Evolutionary conservation across 2,888 invertebrate species (phyloP).

Genomic region (Macaria notata): DNA sequence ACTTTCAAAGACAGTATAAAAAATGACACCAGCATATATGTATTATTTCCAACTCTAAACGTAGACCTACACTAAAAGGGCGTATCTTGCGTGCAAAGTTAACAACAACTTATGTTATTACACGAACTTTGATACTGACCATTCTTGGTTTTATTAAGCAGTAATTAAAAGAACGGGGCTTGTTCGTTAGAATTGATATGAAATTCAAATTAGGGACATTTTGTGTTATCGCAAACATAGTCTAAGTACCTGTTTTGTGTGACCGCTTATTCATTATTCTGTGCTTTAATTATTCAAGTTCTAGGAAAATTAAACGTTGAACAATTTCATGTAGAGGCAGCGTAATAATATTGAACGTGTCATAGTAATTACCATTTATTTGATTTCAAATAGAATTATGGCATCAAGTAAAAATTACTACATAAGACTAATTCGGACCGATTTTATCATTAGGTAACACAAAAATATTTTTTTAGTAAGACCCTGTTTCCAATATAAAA

Average conservation of each 20-base stretch:
- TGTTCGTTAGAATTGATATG: conserved; percentile 21
- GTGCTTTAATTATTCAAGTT: conserved; percentile 7
- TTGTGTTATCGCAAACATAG: conserved; percentile 12
- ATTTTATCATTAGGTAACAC: too few relatives aligned
- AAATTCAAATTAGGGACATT: conserved; percentile 21
- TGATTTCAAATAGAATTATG: too few relatives aligned
- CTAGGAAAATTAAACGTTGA: background rate
- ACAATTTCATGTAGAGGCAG: too few relatives aligned
- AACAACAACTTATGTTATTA: conserved; percentile 49
- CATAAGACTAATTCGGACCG: too few relatives aligned
- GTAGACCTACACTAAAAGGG: conserved; percentile 9
- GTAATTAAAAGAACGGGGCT: conserved; percentile 21
- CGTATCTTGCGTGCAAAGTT: conserved; percentile 47
- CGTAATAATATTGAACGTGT: too few relatives aligned
- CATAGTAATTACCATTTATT: too few relatives aligned
- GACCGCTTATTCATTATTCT: conserved; percentile 4
- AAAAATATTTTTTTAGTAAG: too few relatives aligned
- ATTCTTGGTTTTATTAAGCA: conserved; percentile 25
- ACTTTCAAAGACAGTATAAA: too few relatives aligned
- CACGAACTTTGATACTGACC: conserved; percentile 37
- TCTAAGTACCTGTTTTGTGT: conserved; percentile 12
- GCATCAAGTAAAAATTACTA: too few relatives aligned
- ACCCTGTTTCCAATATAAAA: too few relatives aligned
- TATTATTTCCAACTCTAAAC: too few relatives aligned
- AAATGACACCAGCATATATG: too few relatives aligned